Base-by-base conservation (phyloP, 2,797 vertebrate species). In the Sebastolobus alascanus region DNA sequence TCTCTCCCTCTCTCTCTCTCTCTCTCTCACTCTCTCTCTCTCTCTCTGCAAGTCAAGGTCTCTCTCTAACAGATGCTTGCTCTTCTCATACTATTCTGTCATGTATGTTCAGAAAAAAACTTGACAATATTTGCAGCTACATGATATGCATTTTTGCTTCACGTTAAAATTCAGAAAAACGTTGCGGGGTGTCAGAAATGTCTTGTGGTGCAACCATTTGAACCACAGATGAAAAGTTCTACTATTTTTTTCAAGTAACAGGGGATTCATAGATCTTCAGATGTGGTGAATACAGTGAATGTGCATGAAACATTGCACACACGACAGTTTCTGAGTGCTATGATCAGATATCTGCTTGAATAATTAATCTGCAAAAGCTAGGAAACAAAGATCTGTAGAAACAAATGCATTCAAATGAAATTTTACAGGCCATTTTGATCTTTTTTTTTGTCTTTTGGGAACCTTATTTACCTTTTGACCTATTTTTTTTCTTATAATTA, bases 401-500 rank as follows among this genome's bases (percentile, higher is more conserved):
- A 55, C 8, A 63, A 11, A 46, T 38, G 14, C 40, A 25, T 12
- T 43, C 8, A 60, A 38, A 65, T 35, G 0, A 46, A 8, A 2
- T 12, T 38, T n/a, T 8, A n/a, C n/a, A n/a, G n/a, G n/a, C n/a
- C n/a, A n/a, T n/a, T n/a, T n/a, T n/a, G n/a, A n/a, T n/a, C n/a
- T n/a, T n/a, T 22, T 20, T 54, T 54, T 54, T 54, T 9, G 50
- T n/a, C 20, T 59, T 35, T 70, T 46, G 2, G 50, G 46, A 50
- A 35, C 7, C 22, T 43, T 1, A 8, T 58, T 33, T 6, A 11
- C 5, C 5, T 43, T 33, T 68, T n/a, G 12, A 25, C 18, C 50
- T 43, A 5, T 52, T 29, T 52, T 5, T 52, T 6, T 35, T 0
- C 16, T 3, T 4, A 0, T 1, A 4, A n/a, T 40, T 1, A 4